A percentile compares a stretch with the other conserved stretches of the same genome.
Conservation (phyloP, 2,113 vertebrate species). For the Taurulus bubalis region DNA sequence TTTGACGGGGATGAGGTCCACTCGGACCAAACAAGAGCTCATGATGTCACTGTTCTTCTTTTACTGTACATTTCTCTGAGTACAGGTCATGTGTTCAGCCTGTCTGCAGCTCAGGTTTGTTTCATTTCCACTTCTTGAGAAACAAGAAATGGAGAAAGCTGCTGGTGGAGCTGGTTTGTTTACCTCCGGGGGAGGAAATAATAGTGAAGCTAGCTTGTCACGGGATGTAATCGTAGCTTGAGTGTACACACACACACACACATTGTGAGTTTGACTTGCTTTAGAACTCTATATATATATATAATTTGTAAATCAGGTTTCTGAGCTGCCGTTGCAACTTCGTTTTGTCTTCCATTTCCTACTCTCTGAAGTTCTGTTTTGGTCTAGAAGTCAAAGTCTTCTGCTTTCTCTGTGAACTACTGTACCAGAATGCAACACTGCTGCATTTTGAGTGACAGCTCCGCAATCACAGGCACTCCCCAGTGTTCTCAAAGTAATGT, state of each 20-base stretch:
- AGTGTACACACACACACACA: background rate
- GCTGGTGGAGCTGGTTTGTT: slow-evolving; percentile 27
- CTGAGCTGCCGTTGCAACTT: no score
- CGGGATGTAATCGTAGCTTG: background rate
- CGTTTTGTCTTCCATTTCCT: no score
- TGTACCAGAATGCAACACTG: slow-evolving; percentile 21
- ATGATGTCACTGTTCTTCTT: background rate
- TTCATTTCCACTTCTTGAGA: slow-evolving; percentile 23
- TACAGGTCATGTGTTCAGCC: background rate
- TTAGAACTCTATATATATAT: background rate
- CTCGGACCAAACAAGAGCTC: background rate
- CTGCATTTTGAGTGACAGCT: slow-evolving; percentile 4
- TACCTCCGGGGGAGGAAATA: background rate
- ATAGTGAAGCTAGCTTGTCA: background rate
- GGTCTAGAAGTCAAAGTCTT: background rate
- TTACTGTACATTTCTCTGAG: background rate
- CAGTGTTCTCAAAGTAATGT: background rate
- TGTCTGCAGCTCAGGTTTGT: slow-evolving; percentile 4
- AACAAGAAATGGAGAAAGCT: slow-evolving; percentile 12
- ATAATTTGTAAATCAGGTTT: background rate
- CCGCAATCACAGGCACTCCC: background rate
- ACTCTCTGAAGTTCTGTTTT: background rate
- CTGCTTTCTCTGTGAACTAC: slow-evolving; percentile 8
- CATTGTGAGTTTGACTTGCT: background rate
- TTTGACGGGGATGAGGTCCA: background rate